Conservation (phyloP, 2,797 vertebrate genomes). For the Cuniculus paca region DNA sequence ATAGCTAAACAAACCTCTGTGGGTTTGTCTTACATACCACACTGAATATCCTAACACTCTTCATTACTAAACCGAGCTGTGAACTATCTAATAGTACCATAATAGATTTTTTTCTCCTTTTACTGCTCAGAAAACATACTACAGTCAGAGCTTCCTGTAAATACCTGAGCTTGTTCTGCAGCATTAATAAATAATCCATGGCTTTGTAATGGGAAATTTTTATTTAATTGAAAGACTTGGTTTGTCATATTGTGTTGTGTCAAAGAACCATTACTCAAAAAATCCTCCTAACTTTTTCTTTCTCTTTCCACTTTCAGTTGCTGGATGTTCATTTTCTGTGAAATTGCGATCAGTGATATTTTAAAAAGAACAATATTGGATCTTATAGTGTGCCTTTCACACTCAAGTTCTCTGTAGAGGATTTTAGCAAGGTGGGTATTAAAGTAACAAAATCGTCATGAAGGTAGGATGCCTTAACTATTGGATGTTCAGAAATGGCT, state of each 20-base stretch:
- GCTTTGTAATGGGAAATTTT: conserved; percentile 54
- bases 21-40: conserved; percentile 73
- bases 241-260: conserved; percentile 61
- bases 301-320: conserved; percentile 7
- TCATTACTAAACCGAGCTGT: conserved; percentile 82
- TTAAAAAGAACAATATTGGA: conserved; percentile 64
- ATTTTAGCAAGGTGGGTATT: conserved; percentile 64
- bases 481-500: background rate
- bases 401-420: conserved; percentile 53
- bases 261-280: conserved; percentile 50
- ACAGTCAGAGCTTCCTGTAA: conserved; percentile 66
- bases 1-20: conserved; percentile 76
- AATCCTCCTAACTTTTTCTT: conserved; percentile 38
- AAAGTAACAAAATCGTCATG: conserved; percentile 47
- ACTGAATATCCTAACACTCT: conserved; percentile 63
- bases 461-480: background rate
- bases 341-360: background rate
- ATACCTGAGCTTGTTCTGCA: conserved; percentile 50
- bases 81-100: conserved; percentile 70
- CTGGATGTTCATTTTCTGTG: conserved; percentile 51
- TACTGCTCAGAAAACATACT: conserved; percentile 63
- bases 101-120: conserved; percentile 74
- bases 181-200: conserved; percentile 56
- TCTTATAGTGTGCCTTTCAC: conserved; percentile 10
- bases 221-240: conserved; percentile 55